phyloP scores from a whole-genome alignment of 2,888 invertebrate genomes.

The Unio delphinus region DNA sequence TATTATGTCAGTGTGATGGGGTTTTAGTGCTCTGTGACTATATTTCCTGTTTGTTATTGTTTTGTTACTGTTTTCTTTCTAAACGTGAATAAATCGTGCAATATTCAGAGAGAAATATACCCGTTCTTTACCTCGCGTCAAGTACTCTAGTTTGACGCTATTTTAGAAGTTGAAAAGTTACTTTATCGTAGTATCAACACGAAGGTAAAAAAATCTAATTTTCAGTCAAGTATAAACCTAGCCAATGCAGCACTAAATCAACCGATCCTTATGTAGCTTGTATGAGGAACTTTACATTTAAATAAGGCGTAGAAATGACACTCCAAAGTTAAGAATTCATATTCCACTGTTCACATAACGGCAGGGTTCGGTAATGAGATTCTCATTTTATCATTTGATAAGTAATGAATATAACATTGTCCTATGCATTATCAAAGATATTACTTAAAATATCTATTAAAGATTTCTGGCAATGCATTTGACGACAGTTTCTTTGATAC shows the following conservation, averaged over 20 bases:
- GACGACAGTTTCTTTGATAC: slow-evolving; percentile 62
- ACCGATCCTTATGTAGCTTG: slow-evolving; percentile 47
- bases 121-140: too few relatives aligned
- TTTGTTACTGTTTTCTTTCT: too few relatives aligned
- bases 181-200: too few relatives aligned
- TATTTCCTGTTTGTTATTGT: too few relatives aligned
- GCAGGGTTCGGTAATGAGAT: slow-evolving; percentile 52
- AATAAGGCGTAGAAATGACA: slow-evolving; percentile 66
- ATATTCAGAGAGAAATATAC: too few relatives aligned
- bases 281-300: slow-evolving; percentile 42
- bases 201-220: too few relatives aligned
- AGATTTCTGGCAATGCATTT: slow-evolving; percentile 54
- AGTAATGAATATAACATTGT: slow-evolving; percentile 74
- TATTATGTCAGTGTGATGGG: too few relatives aligned
- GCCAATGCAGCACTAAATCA: slow-evolving; percentile 14
- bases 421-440: slow-evolving; percentile 65
- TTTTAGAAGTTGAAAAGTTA: too few relatives aligned
- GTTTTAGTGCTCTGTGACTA: too few relatives aligned
- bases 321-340: slow-evolving; percentile 71
- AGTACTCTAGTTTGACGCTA: too few relatives aligned
- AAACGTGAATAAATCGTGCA: too few relatives aligned
- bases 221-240: too few relatives aligned
- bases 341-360: slow-evolving; percentile 71
- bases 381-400: slow-evolving; percentile 71
- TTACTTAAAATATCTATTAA: slow-evolving; percentile 58